A percentile compares a stretch with the other conserved stretches of the same genome.
Conservation (phyloP, 2,888 invertebrate genomes). For the Eupsilia transversa region DNA sequence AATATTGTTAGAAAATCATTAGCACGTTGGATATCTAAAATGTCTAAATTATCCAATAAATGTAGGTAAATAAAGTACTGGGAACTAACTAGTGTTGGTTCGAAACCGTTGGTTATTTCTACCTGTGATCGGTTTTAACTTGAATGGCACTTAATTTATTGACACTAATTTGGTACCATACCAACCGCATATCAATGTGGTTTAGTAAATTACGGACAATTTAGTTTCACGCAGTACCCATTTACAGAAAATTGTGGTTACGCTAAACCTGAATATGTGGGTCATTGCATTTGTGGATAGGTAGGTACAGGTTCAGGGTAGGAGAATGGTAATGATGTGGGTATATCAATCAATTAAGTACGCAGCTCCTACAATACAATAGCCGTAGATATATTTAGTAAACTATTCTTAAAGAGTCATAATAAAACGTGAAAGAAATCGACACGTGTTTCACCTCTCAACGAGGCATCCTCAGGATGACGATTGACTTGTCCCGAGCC, state of each 20-base stretch:
- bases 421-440: too few relatives aligned
- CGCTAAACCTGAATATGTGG: not conserved
- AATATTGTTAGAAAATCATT: slow-evolving; percentile 37
- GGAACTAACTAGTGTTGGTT: not conserved
- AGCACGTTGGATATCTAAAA: not conserved
- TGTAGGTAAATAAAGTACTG: not conserved
- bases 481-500: too few relatives aligned
- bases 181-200: slow-evolving; percentile 36
- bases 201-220: slow-evolving; percentile 40
- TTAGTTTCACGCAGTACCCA: slow-evolving; percentile 18
- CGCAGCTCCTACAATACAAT: too few relatives aligned
- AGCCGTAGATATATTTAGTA: too few relatives aligned
- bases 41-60: not conserved
- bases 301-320: not conserved
- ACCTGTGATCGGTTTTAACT: slow-evolving; percentile 37
- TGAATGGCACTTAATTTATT: slow-evolving; percentile 39
- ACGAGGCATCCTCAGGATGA: too few relatives aligned
- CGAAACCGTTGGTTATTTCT: not conserved
- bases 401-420: too few relatives aligned
- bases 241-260: slow-evolving; percentile 18
- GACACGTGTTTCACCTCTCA: too few relatives aligned
- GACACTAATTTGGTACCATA: slow-evolving; percentile 43
- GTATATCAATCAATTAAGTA: not conserved
- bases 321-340: not conserved
- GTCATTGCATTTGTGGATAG: not conserved